A percentile compares a stretch with the other conserved stretches of the same genome.
phyloP scores from a whole-genome alignment of 1,140 invertebrate species.

The Drosophila orosa region DNA sequence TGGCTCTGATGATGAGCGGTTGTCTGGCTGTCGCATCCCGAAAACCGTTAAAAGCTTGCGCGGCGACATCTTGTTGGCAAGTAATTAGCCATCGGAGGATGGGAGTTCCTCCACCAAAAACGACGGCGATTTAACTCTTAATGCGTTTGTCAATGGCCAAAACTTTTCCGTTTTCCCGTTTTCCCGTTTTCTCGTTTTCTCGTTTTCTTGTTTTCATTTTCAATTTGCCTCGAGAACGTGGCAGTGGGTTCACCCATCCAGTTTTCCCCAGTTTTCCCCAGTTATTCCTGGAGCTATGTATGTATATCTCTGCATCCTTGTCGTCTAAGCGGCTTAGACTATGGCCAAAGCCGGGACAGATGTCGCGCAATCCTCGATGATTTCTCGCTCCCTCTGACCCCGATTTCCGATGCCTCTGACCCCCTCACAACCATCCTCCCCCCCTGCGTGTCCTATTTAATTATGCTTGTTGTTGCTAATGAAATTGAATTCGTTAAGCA shows the following conservation, averaged over 20 bases:
- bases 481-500: conserved; percentile 48
- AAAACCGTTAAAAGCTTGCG: conserved; percentile 1
- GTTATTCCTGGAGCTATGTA: not conserved
- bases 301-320: not conserved
- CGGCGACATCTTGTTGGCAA: conserved; percentile 30
- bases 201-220: conserved; percentile 14
- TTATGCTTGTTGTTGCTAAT: conserved; percentile 45
- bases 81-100: conserved; percentile 30
- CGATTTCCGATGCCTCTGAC: not conserved
- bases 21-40: not conserved
- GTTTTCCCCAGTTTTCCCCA: not conserved
- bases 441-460: conserved; percentile 19
- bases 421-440: too few relatives aligned
- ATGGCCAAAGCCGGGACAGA: conserved; percentile 32
- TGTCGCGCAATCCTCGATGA: conserved; percentile 8
- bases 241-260: not conserved
- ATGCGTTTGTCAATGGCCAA: conserved; percentile 45
- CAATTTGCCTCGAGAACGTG: conserved; percentile 16
- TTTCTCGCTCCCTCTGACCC: not conserved
- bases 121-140: conserved; percentile 43
- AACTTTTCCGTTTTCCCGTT: conserved; percentile 33
- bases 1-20: not conserved
- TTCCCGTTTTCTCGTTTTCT: conserved; percentile 12
- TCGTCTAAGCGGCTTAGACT: conserved; percentile 31
- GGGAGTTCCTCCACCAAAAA: conserved; percentile 3